Conservation (phyloP, 2,113 vertebrate genomes). For the Sapajus apella region DNA sequence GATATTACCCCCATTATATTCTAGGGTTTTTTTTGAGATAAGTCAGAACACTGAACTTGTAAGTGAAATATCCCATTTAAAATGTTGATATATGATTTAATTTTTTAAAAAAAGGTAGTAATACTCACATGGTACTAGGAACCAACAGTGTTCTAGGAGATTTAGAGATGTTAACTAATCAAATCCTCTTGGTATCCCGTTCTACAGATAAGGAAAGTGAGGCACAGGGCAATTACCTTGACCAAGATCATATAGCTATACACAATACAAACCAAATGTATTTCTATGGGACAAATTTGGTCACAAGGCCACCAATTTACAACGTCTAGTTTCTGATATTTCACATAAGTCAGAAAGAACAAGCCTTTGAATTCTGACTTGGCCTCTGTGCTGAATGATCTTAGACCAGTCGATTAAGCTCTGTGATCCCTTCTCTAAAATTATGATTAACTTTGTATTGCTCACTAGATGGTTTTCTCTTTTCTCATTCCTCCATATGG, state of each 20-base stretch:
- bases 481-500: background rate
- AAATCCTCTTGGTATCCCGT: background rate
- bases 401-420: background rate
- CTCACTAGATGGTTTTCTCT: constrained; percentile 8
- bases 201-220: constrained; percentile 36
- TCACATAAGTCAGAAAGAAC: background rate
- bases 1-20: background rate
- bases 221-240: constrained; percentile 28
- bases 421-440: background rate
- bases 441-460: background rate
- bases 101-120: background rate
- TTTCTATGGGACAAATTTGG: background rate
- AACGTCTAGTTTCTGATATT: constrained; percentile 12
- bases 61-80: constrained; percentile 15
- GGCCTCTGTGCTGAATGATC: background rate
- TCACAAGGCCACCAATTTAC: background rate
- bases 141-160: background rate
- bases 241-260: background rate
- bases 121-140: background rate
- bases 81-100: background rate
- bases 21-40: background rate
- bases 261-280: background rate
- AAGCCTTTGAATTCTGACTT: constrained; percentile 31
- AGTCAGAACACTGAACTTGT: background rate
- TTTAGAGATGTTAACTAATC: constrained; percentile 17